Base-by-base conservation (phyloP, 1,140 invertebrate species). In the Mesaphorura yosii region DNA sequence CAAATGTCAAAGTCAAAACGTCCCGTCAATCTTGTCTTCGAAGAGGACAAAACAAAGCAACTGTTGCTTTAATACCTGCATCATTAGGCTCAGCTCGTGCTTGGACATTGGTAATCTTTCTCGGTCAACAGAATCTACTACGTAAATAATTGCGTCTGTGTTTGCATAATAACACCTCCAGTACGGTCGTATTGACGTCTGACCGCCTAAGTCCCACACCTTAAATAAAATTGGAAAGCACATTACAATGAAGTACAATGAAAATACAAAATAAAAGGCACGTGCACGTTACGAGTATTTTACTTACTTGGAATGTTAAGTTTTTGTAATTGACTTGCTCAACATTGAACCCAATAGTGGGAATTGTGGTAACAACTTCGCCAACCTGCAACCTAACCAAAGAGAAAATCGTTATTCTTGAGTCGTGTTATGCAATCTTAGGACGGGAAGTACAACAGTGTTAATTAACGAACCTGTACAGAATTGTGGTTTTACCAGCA, bases 151-250 rank as follows among this genome's bases (percentile, higher is more conserved):
- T 65, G 95, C 95, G 78, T 98, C 95, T 69, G 95, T 98, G 72
- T 98, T 99, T 48, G 92, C 93, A 73, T 96, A 99, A 72, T 99
- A 99, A 79, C 95, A 98, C 72, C 95, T 79, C 95, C 95, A 99
- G 68, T 99, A 99, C 15, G 95, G 95, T 74, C 93, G 89, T 66
- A 88, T 88, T 75, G 91, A 95, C 50, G 93, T 98, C 73, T 98
- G 94, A 64, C 94, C 94, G 55, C 94, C 94, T 49, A 98, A 76
- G 78, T 34, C 31, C 31, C 31, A 34, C n/a, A 34, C 31, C 31
- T 34, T 10, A 34, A 34, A 34, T 10, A n/a, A n/a, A n/a, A n/a
- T n/a, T n/a, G n/a, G n/a, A n/a, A n/a, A n/a, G n/a, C n/a, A n/a
- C n/a, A n/a, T n/a, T n/a, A n/a, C n/a, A n/a, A n/a, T n/a, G n/a